Percentiles rank a stretch among this genome's conserved stretches.
These are phyloP conservation scores for Gavia stellata DNA, from an alignment of 2,113 vertebrate species.

Conservation along the genomic window DNA sequence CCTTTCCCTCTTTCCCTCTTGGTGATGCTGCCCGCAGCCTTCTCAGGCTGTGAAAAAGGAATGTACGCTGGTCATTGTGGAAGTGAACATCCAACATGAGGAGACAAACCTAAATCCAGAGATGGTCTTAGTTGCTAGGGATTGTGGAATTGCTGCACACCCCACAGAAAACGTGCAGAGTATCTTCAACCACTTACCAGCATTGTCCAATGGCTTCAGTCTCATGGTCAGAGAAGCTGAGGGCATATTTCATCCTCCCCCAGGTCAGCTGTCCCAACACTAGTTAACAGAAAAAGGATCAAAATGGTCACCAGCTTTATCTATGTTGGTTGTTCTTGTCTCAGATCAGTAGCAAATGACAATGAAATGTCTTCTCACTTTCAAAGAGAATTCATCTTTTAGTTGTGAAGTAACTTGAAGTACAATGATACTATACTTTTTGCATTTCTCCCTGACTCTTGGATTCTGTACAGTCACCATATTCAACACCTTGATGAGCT, in stretches of 20 bases:
- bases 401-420: not conserved
- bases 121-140: not conserved
- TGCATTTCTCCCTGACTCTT: not conserved
- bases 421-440: not conserved
- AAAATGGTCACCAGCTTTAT: not conserved
- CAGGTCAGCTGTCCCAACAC: not conserved
- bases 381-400: not conserved
- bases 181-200: not conserved
- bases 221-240: not conserved
- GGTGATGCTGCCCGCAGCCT: not conserved
- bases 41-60: not conserved
- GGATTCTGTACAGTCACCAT: not conserved
- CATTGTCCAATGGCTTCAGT: not conserved
- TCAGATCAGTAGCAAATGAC: not conserved
- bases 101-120: not conserved
- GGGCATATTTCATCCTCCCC: not conserved
- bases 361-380: not conserved
- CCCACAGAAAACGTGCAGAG: not conserved
- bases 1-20: not conserved
- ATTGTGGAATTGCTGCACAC: not conserved
- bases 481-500: not conserved
- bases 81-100: not conserved
- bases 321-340: not conserved
- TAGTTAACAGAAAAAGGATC: not conserved
- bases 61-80: rapidly evolving